Evolutionary conservation across 1,140 invertebrate genomes (phyloP).

Genomic region (Drosophila punjabiensis): DNA sequence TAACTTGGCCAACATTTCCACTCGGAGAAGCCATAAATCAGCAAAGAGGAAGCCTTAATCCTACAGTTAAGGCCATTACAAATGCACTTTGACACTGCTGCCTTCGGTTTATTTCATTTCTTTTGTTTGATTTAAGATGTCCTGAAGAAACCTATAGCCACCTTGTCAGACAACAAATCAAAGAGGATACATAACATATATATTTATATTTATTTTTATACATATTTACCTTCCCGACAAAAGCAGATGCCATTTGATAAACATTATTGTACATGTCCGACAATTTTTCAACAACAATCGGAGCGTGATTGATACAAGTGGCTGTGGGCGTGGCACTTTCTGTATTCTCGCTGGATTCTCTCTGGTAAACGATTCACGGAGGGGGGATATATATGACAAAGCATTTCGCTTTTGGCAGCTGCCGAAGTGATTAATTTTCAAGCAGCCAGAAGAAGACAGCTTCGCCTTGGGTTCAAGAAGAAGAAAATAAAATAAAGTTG

Average conservation of each 20-base stretch:
- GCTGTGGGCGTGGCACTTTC: constrained; percentile 7
- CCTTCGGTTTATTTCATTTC: constrained; percentile 1
- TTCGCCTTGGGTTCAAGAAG: background rate
- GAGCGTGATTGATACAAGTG: constrained; percentile 76
- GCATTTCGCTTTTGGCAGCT: constrained; percentile 73
- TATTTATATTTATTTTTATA: too few relatives aligned
- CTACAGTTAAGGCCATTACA: constrained; percentile 59
- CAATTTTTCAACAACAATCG: constrained; percentile 79
- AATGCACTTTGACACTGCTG: constrained; percentile 68
- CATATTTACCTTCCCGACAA: constrained; percentile 21
- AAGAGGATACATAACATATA: background rate
- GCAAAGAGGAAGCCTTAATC: constrained; percentile 56
- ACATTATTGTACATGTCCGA: constrained; percentile 82
- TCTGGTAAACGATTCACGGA: constrained; percentile 57
- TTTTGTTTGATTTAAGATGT: constrained; percentile 7
- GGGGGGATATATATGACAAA: constrained; percentile 70
- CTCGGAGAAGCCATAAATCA: constrained; percentile 61
- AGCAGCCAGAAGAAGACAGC: constrained; percentile 18
- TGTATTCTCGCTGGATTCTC: background rate
- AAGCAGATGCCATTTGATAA: constrained; percentile 75
- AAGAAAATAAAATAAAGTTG: constrained; percentile 6
- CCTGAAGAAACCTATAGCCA: constrained; percentile 3
- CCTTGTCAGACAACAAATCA: constrained; percentile 28
- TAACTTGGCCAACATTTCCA: background rate
- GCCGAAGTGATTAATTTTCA: constrained; percentile 74